Evolutionary conservation across 35 echinoderm and acorn worm species (phyloP).

Genomic region (Anneissia japonica): DNA sequence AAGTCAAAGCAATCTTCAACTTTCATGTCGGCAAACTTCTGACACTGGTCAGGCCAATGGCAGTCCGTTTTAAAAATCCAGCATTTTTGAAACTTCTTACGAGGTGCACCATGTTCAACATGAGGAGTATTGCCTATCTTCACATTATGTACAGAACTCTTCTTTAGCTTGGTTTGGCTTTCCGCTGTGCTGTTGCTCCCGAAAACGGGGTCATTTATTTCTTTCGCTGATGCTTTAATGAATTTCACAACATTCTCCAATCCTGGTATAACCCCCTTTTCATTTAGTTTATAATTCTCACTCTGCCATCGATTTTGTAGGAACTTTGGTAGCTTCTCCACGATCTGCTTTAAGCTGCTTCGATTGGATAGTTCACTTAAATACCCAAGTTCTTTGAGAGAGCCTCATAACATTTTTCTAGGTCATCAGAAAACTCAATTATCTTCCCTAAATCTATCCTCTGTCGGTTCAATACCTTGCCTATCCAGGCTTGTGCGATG

Average conservation of each 20-base stretch:
- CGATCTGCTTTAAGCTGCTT: background rate
- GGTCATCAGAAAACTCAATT: background rate
- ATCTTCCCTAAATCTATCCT: background rate
- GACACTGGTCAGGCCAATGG: no score
- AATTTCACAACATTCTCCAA: conserved; percentile 12
- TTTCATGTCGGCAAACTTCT: no score
- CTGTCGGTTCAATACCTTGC: background rate
- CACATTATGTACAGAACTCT: background rate
- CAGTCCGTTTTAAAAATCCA: no score
- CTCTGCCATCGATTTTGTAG: background rate
- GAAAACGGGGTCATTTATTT: conserved; percentile 21
- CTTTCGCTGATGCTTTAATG: background rate
- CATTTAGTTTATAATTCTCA: background rate
- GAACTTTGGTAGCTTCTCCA: background rate
- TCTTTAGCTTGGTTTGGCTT: background rate
- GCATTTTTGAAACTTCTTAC: background rate
- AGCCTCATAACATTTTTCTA: background rate
- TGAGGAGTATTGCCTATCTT: background rate
- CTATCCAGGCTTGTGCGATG: background rate
- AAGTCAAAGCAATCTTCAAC: no score
- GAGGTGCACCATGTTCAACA: background rate
- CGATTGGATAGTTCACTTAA: background rate
- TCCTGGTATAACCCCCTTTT: background rate
- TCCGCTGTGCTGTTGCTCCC: background rate
- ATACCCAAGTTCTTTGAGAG: background rate